Conservation (phyloP, 2,888 invertebrate species). For the Xylota sylvarum region DNA sequence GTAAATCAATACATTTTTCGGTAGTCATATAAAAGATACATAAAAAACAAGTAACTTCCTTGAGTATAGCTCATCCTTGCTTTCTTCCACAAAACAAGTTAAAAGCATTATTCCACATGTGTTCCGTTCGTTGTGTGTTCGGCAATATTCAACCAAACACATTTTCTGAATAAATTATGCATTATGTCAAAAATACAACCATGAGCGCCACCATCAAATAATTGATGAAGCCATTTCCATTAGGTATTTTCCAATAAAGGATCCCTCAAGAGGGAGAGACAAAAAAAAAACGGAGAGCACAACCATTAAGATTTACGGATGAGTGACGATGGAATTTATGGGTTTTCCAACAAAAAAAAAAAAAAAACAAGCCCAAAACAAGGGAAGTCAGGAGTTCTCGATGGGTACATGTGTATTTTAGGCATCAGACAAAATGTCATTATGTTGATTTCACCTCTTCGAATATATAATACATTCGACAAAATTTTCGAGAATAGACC, state of each 20-base stretch:
- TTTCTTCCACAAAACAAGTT: neutral
- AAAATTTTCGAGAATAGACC: neutral
- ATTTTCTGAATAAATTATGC: constrained; percentile 23
- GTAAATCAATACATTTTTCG: neutral
- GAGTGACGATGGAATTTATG: constrained; percentile 1
- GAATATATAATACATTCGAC: neutral
- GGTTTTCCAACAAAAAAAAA: constrained; percentile 1
- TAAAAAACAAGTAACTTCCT: neutral
- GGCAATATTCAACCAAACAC: neutral
- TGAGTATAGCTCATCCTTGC: neutral
- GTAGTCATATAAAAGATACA: neutral
- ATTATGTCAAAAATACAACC: constrained; percentile 2
- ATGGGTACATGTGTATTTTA: neutral
- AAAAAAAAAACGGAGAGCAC: neutral
- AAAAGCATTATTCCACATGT: constrained; percentile 24
- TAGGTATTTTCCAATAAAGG: constrained; percentile 23
- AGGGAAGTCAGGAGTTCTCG: neutral
- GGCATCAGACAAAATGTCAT: neutral
- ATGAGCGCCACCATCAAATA: neutral
- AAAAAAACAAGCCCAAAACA: constrained; percentile 1
- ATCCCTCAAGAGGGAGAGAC: neutral
- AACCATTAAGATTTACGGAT: constrained; percentile 10
- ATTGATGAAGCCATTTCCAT: constrained; percentile 27
- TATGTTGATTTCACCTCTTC: neutral
- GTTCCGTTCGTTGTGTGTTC: neutral